A percentile compares a stretch with the other conserved stretches of the same genome.
Evolutionary conservation across 2,113 vertebrate genomes (phyloP).

Genomic region (Myotis lucifugus): DNA sequence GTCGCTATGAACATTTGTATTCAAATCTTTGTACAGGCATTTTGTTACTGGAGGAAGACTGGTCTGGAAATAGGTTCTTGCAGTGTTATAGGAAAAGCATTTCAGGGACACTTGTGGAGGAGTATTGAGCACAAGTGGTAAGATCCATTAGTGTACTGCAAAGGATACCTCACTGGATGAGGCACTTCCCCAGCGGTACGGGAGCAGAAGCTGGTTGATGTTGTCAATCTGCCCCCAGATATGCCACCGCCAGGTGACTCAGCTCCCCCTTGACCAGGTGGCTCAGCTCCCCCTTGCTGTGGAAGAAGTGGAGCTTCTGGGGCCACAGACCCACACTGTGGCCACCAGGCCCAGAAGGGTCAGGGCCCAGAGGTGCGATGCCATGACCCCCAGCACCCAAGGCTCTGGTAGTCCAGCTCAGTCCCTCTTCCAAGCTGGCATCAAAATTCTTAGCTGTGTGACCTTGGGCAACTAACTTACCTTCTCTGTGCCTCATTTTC

Average conservation of each 20-base stretch:
- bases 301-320: background rate
- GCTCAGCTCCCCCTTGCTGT: background rate
- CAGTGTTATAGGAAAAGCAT: background rate
- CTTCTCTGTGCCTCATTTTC: background rate
- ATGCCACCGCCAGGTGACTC: background rate
- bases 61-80: background rate
- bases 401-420: background rate
- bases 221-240: background rate
- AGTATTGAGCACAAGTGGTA: background rate
- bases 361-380: background rate
- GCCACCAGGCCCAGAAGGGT: background rate
- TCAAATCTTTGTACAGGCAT: background rate
- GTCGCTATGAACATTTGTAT: background rate
- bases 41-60: background rate
- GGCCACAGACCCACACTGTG: background rate
- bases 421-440: background rate
- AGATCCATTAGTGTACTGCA: background rate
- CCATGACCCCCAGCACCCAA: background rate
- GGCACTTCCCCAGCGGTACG: background rate
- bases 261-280: too few relatives aligned
- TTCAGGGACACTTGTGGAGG: background rate
- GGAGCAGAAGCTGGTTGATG: background rate
- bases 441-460: background rate
- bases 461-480: background rate
- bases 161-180: background rate